Evolutionary conservation across 2,113 vertebrate species (phyloP).

Genomic region (Silurus glanis): DNA sequence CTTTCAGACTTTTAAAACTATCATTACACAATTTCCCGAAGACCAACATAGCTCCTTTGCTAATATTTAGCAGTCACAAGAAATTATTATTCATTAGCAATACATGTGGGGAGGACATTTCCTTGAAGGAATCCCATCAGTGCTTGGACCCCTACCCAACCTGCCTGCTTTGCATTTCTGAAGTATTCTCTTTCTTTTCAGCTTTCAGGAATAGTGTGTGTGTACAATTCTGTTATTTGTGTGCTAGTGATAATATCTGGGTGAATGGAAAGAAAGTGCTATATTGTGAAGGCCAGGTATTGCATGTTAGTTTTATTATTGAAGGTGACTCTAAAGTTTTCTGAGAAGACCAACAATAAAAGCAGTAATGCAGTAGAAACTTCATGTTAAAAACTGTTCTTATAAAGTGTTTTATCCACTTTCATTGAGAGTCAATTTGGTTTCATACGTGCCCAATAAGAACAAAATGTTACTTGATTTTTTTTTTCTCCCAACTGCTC

Average conservation of each 20-base stretch:
- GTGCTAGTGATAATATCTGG: background rate
- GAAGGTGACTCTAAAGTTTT: background rate
- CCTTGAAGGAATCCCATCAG: background rate
- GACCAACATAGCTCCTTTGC: background rate
- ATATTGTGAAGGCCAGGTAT: background rate
- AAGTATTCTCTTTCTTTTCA: background rate
- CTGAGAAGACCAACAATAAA: background rate
- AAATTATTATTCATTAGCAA: background rate
- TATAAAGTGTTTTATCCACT: background rate
- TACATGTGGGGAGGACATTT: background rate
- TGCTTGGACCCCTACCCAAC: background rate
- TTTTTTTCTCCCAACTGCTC: background rate
- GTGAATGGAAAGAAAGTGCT: background rate
- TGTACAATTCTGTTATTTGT: background rate
- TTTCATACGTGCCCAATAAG: background rate
- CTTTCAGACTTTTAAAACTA: background rate
- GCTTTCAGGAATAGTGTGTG: background rate
- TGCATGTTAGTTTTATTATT: background rate
- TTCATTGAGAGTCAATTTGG: background rate
- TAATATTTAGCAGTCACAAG: background rate
- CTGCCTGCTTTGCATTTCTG: background rate
- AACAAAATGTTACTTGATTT: background rate
- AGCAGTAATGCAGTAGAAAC: background rate
- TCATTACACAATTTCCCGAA: background rate
- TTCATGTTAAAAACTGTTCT: background rate